Percentiles rank a stretch among this genome's conserved stretches.
Conservation (phyloP, 1,140 invertebrate genomes). For the Aricia agestis region DNA sequence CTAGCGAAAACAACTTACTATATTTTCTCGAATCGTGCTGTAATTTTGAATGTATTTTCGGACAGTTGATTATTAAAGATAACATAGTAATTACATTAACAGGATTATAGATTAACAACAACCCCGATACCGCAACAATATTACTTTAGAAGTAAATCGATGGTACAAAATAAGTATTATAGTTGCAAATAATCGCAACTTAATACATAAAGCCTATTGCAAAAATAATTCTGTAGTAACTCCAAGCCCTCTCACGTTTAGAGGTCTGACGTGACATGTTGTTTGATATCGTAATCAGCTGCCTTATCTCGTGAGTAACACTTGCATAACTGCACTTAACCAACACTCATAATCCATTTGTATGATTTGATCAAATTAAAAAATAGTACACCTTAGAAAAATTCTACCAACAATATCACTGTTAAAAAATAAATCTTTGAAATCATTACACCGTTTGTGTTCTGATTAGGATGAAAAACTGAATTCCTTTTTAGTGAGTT, state of each 20-base stretch:
- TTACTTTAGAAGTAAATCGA: no score
- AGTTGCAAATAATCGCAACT: no score
- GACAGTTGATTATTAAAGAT: no score
- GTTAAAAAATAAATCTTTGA: not conserved
- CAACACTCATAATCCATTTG: conserved; percentile 24
- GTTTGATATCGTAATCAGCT: conserved; percentile 65
- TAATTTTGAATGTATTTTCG: no score
- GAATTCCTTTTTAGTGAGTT: conserved; percentile 14
- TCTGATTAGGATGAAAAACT: not conserved
- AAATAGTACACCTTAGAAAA: not conserved
- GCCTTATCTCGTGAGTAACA: conserved; percentile 57
- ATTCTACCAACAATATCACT: not conserved
- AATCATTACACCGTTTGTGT: not conserved
- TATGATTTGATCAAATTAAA: not conserved
- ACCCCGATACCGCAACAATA: no score
- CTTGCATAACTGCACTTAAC: conserved; percentile 65
- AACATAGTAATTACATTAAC: no score
- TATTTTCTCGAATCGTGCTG: no score
- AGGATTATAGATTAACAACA: no score
- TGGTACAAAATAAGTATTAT: no score
- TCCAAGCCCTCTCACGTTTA: conserved; percentile 32
- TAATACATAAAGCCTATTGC: not conserved
- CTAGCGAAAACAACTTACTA: no score
- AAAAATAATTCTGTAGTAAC: not conserved
- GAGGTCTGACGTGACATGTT: conserved; percentile 52